Evolutionary conservation across 2,888 invertebrate genomes (phyloP).

Genomic region (Ophonus ardosiacus): DNA sequence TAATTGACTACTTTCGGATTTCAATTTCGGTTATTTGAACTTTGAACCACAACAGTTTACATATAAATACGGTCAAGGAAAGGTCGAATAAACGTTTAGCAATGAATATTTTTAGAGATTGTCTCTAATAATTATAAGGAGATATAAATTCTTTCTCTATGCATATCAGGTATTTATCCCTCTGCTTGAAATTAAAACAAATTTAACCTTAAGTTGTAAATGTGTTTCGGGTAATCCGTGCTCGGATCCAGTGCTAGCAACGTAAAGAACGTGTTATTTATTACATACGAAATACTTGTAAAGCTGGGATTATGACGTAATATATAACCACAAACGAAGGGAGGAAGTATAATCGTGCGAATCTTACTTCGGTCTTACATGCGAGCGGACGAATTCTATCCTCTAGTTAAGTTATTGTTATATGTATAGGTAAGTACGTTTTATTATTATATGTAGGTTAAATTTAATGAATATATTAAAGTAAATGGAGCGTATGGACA

Average conservation of each 20-base stretch:
- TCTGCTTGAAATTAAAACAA: conserved; percentile 11
- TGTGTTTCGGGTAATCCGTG: background rate
- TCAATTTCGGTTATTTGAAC: no score
- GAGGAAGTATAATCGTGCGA: conserved; percentile 23
- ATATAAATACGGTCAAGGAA: no score
- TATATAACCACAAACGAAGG: conserved; percentile 15
- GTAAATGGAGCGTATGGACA: no score
- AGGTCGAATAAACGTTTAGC: no score
- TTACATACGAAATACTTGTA: conserved; percentile 36
- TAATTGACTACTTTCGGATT: no score
- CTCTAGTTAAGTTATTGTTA: background rate
- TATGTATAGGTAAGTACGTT: background rate
- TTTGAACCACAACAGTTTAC: no score
- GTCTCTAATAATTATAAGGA: background rate
- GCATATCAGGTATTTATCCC: background rate
- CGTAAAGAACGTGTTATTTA: conserved; percentile 21
- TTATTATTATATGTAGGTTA: background rate
- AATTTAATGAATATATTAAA: background rate
- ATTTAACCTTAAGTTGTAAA: background rate
- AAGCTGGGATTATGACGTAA: conserved; percentile 38
- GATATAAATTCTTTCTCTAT: background rate
- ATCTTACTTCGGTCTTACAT: conserved; percentile 4
- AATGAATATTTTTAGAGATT: no score
- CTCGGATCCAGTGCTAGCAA: background rate
- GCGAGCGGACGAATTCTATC: background rate